Evolutionary conservation across 2,113 vertebrate genomes (phyloP).

Genomic region (Melanotaenia duboulayi): DNA sequence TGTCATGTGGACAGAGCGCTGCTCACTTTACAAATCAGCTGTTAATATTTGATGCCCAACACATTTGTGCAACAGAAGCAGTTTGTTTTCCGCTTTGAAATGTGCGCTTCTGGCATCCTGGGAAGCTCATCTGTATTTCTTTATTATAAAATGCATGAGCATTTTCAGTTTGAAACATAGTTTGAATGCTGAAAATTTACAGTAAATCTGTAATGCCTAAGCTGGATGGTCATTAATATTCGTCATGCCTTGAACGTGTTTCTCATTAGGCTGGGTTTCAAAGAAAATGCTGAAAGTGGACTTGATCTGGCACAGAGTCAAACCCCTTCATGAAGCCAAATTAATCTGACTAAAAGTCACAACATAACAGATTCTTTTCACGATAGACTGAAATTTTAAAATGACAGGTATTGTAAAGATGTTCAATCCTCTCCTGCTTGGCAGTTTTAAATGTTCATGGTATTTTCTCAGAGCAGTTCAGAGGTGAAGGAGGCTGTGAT

Average conservation of each 20-base stretch:
- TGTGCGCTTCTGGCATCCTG: not conserved
- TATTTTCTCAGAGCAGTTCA: constrained; percentile 16
- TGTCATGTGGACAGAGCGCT: constrained; percentile 7
- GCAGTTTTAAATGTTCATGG: not conserved
- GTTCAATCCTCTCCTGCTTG: not conserved
- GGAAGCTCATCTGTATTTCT: constrained; percentile 9
- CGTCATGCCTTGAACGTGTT: constrained; percentile 24
- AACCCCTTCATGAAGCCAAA: constrained; percentile 44
- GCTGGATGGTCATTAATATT: constrained; percentile 57
- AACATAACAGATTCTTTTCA: not conserved
- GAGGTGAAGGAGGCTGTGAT: constrained; percentile 36
- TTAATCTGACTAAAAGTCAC: constrained; percentile 22
- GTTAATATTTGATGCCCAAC: constrained; percentile 51
- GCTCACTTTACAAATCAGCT: constrained; percentile 19
- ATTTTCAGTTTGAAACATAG: constrained; percentile 19
- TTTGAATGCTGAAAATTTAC: constrained; percentile 18
- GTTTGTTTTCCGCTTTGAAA: constrained; percentile 29
- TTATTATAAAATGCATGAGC: constrained; percentile 51
- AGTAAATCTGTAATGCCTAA: constrained; percentile 24
- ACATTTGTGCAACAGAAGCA: constrained; percentile 45
- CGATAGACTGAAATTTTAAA: not conserved
- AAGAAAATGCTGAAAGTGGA: constrained; percentile 38
- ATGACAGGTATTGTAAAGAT: not conserved
- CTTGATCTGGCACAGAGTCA: constrained; percentile 45
- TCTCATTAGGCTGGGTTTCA: constrained; percentile 39